Conservation (phyloP, 2,888 invertebrate genomes). For the Melanotus villosus region DNA sequence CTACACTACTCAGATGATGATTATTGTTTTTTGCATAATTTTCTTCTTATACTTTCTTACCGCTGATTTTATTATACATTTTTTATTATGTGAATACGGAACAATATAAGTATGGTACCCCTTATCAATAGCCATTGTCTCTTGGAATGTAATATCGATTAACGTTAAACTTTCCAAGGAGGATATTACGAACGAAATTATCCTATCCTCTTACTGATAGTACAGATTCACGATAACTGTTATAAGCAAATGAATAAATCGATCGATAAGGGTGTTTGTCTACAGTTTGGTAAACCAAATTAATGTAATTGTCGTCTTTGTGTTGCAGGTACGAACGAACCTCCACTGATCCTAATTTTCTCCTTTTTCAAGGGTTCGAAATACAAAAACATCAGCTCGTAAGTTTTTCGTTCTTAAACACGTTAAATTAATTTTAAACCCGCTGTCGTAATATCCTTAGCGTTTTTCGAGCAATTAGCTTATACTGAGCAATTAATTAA, state of each 20-base stretch:
- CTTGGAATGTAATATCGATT: too few species aligned
- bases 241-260: not conserved
- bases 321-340: not conserved
- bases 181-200: not conserved
- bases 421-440: constrained; percentile 5
- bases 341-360: not conserved
- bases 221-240: not conserved
- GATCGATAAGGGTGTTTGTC: too few species aligned
- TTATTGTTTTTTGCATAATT: too few species aligned
- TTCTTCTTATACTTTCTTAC: too few species aligned
- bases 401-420: not conserved
- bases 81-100: too few species aligned
- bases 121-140: too few species aligned
- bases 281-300: too few species aligned
- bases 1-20: too few species aligned
- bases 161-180: not conserved
- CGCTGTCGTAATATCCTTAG: not conserved
- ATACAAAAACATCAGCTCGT: not conserved
- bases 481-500: not conserved
- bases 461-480: not conserved
- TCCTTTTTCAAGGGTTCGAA: too few species aligned
- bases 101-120: too few species aligned
- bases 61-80: too few species aligned
- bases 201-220: not conserved
- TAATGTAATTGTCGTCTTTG: too few species aligned